These are phyloP conservation scores for Amphibalanus amphitrite DNA, from an alignment of 1,140 invertebrate genomes.

Conservation along the genomic window DNA sequence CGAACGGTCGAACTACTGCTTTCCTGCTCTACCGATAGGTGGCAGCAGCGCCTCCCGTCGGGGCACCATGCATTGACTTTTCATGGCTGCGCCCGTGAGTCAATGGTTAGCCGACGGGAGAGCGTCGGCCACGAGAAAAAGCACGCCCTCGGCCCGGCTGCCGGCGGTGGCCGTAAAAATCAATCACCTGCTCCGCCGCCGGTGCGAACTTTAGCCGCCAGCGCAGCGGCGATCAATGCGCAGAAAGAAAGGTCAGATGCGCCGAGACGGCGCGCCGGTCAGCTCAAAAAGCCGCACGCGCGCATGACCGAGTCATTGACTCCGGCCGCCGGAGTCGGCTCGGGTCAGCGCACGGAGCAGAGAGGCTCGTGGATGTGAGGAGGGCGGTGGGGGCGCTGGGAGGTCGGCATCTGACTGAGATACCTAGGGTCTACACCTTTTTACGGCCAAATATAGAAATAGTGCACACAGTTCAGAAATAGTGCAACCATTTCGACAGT, in stretches of 20 bases:
- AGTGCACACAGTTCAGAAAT: too few relatives aligned
- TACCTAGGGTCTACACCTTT: too few relatives aligned
- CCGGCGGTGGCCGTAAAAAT: not conserved
- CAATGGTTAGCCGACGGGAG: not conserved
- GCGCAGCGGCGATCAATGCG: not conserved
- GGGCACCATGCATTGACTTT: not conserved
- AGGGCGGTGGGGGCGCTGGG: too few relatives aligned
- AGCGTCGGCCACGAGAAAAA: not conserved
- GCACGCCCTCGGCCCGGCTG: not conserved
- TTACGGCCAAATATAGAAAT: too few relatives aligned
- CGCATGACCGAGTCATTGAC: not conserved
- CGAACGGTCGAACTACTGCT: not conserved
- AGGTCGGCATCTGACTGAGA: too few relatives aligned
- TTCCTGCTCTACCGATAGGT: not conserved
- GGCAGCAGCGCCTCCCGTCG: not conserved
- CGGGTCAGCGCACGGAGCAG: not conserved
- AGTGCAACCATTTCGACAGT: too few relatives aligned
- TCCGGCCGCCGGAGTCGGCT: not conserved
- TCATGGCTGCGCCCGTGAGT: not conserved
- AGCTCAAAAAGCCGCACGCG: not conserved
- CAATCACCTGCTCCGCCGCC: not conserved
- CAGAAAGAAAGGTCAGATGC: not conserved
- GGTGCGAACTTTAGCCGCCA: not conserved
- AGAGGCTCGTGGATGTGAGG: too few relatives aligned
- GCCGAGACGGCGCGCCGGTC: not conserved